These are phyloP conservation scores for Helicolenus hilgendorfi DNA, from an alignment of 2,797 vertebrate species.

Conservation along the genomic window DNA sequence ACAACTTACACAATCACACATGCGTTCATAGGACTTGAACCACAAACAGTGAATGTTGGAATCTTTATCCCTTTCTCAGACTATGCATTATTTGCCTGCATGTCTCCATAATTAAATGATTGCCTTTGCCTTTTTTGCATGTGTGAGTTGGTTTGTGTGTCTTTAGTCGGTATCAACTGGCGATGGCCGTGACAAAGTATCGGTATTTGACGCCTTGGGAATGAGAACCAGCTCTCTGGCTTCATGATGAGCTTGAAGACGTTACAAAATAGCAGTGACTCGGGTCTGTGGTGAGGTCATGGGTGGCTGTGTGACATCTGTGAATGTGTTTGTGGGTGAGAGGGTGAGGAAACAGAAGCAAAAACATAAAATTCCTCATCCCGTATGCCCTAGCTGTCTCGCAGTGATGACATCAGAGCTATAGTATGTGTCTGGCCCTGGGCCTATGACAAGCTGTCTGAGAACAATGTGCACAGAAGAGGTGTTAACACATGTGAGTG, in stretches of 20 bases:
- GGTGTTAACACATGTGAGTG: constrained; percentile 46
- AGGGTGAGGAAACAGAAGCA: constrained; percentile 71
- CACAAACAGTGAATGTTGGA: constrained; percentile 18
- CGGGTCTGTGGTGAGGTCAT: constrained; percentile 65
- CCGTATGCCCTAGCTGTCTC: constrained; percentile 59
- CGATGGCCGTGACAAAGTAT: too few relatives aligned
- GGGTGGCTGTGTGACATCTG: constrained; percentile 52
- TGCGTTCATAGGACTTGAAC: background rate
- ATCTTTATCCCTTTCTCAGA: constrained; percentile 22
- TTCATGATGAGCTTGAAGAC: constrained; percentile 34
- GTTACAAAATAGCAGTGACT: constrained; percentile 58
- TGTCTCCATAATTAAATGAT: constrained; percentile 22
- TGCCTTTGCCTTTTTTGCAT: constrained; percentile 5
- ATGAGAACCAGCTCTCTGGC: background rate
- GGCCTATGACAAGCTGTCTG: constrained; percentile 72
- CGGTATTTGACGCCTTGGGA: too few relatives aligned
- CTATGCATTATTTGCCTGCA: background rate
- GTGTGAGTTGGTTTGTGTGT: background rate
- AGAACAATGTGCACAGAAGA: constrained; percentile 69
- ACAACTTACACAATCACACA: too few relatives aligned
- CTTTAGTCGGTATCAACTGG: background rate
- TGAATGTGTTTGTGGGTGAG: background rate
- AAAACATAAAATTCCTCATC: constrained; percentile 57
- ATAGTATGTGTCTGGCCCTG: constrained; percentile 77
- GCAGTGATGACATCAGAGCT: constrained; percentile 84